Evolutionary conservation across 92 coral and sea anemone genomes (phyloP).

Genomic region (Palythoa caribaeorum): DNA sequence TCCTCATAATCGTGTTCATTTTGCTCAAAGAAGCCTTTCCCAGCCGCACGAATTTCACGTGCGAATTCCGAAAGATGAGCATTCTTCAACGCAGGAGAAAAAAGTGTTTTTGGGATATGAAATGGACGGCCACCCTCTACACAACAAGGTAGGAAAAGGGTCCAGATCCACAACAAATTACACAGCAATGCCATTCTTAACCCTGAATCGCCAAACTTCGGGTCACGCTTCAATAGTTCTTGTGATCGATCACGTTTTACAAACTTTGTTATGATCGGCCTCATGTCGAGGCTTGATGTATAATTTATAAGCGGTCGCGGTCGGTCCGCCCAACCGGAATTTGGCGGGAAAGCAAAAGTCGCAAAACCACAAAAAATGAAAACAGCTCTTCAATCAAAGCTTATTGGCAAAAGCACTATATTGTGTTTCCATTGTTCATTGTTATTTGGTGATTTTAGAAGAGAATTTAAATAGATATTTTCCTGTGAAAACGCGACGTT

Average conservation of each 20-base stretch:
- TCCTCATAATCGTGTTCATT: constrained; percentile 18
- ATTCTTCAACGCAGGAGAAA: constrained; percentile 20
- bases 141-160: constrained; percentile 5
- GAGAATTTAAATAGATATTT: neutral
- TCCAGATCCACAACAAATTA: constrained; percentile 19
- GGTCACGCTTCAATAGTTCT: constrained; percentile 29
- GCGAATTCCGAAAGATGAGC: constrained; percentile 30
- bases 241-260: constrained; percentile 22
- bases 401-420: neutral
- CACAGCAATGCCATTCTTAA: constrained; percentile 27
- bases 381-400: neutral
- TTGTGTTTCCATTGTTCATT: constrained; percentile 13
- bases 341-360: constrained; percentile 22
- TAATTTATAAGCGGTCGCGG: neutral
- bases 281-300: constrained; percentile 31
- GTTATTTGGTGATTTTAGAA: neutral
- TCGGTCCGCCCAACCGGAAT: constrained; percentile 39
- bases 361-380: neutral
- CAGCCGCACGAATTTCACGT: constrained; percentile 35
- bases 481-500: neutral
- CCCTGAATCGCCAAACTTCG: neutral
- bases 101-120: constrained; percentile 37
- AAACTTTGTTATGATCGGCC: constrained; percentile 22
- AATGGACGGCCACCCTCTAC: constrained; percentile 38
- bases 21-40: neutral